Evolutionary conservation across 2,888 invertebrate species (phyloP), one percentile per base, ranked within the genome.

Genomic region (Eupithecia abbreviata): DNA sequence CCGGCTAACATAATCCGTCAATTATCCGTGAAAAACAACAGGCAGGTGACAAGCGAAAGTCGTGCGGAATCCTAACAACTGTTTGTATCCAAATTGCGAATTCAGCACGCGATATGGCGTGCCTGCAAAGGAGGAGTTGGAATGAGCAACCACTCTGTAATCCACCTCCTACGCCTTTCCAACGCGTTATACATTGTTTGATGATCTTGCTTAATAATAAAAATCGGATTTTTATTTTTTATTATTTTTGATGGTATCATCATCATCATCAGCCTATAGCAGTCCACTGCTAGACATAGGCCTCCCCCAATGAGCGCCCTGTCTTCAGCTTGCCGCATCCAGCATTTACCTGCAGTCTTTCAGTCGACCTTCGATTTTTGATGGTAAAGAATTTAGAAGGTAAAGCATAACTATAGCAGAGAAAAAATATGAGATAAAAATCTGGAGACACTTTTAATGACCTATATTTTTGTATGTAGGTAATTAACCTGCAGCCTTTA

Each of bases 51-150:
- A 87, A 89, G 90, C 87, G 91, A 91, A 91, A 91, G 91, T 90
- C 80, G 84, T 82, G 82, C 85, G 84, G 87, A 86, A 87, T 87
- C 85, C 83, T 84, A 80, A 79, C 75, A 78, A 82, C 81, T 85
- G 84, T 87, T 89, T 87, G 85, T 85, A 84, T 83, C 86, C 82
- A 86, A 89, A 88, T 87, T 82, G 85, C 84, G 86, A 85, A 85
- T 84, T 87, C 85, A 79, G 79, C 92, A 92, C 90, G 93, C 92
- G 80, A 91, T 79, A 72, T 91, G 79, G 87, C 92, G 91, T 92
- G 93, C 77, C 75, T 69, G 75, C 68, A 72, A 76, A 76, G 73
- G 66, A 73, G 77, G 75, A 77, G 78, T 77, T 51, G 74, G 77
- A 80, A 81, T 77, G 72, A 79, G 45, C 15, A 43, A 68, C 43